Conservation (phyloP, 2,797 vertebrate genomes). For the Oreochromis mossambicus region DNA sequence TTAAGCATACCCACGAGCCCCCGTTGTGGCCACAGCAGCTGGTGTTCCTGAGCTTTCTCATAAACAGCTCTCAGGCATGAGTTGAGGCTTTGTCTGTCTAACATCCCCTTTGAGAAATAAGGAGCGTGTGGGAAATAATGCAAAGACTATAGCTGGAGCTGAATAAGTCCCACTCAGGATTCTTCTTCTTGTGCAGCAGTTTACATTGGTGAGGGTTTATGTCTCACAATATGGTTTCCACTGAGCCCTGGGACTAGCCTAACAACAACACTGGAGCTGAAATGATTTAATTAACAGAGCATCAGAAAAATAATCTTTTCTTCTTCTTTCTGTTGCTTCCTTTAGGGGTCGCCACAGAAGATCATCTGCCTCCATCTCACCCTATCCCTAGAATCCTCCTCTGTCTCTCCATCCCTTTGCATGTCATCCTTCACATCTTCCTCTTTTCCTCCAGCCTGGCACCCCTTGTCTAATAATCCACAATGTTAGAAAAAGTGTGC, state of each 20-base stretch:
- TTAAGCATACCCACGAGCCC: slow-evolving; percentile 4
- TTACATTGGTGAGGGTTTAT: background rate
- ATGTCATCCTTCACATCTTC: background rate
- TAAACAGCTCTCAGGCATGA: slow-evolving; percentile 35
- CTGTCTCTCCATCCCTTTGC: background rate
- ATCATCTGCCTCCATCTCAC: background rate
- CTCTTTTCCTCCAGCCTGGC: background rate
- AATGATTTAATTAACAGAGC: background rate
- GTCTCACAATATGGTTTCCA: background rate
- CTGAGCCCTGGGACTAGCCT: background rate
- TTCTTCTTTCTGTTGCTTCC: background rate
- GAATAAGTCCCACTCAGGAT: slow-evolving; percentile 1
- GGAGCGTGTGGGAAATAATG: slow-evolving; percentile 29
- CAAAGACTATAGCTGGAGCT: background rate
- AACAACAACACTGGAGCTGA: background rate
- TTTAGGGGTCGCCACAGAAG: background rate
- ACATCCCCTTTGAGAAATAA: slow-evolving; percentile 23
- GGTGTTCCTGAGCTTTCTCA: background rate
- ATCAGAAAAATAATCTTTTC: background rate
- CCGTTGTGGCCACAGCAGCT: slow-evolving; percentile 23
- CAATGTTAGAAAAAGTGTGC: background rate
- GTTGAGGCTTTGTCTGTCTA: slow-evolving; percentile 2
- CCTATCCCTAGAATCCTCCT: background rate
- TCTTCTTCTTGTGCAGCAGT: background rate
- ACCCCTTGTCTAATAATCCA: background rate